Percentiles rank a stretch among this genome's conserved stretches.
Evolutionary conservation across 2,797 vertebrate genomes (phyloP).

Genomic region (Xerus rutilus): DNA sequence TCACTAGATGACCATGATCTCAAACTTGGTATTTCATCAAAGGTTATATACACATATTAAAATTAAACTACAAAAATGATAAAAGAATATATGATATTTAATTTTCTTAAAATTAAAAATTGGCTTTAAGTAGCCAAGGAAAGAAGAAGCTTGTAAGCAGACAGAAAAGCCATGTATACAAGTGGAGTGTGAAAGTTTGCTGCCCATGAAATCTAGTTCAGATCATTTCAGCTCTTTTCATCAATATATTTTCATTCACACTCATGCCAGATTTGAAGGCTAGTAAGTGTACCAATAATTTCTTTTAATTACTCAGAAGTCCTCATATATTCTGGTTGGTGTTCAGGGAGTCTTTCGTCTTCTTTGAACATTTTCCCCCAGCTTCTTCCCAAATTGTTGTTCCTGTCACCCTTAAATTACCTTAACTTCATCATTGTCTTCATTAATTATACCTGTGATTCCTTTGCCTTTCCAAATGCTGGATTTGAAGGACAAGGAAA

Average conservation of each 20-base stretch:
- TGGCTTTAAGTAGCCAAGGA: not conserved
- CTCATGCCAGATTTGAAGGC: too few species aligned
- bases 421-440: not conserved
- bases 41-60: not conserved
- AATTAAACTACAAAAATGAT: not conserved
- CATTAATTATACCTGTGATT: not conserved
- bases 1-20: not conserved
- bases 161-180: not conserved
- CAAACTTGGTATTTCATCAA: not conserved
- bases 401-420: not conserved
- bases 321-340: too few species aligned
- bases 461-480: not conserved
- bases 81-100: not conserved
- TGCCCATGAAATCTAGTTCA: not conserved
- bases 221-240: not conserved
- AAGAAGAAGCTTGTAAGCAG: not conserved
- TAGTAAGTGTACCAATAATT: too few species aligned
- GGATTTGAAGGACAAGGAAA: not conserved
- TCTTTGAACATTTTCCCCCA: not conserved
- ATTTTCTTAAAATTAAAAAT: not conserved
- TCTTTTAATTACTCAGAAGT: too few species aligned
- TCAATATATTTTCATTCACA: too few species aligned
- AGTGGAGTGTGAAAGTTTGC: fast-evolving
- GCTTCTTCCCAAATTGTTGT: not conserved
- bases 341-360: not conserved